Evolutionary conservation across 1,140 invertebrate genomes (phyloP).

Genomic region (Harpegnathos saltator): DNA sequence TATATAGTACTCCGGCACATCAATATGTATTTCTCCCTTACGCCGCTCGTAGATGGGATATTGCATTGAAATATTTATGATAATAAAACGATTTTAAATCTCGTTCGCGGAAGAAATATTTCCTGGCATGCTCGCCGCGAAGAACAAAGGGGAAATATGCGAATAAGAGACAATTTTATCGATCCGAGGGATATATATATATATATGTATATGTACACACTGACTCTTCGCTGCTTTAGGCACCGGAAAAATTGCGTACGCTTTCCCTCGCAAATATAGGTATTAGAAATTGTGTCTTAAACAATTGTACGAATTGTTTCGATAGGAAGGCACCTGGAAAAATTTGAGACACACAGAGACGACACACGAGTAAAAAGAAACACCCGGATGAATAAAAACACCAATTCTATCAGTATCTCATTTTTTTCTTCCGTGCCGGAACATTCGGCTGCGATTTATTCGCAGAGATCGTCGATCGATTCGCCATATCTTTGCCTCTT

Average conservation of each 20-base stretch:
- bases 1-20: neutral
- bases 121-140: neutral
- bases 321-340: neutral
- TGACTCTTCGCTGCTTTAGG: neutral
- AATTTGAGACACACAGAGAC: too few species aligned
- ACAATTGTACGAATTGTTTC: neutral
- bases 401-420: too few species aligned
- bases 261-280: neutral
- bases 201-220: too few species aligned
- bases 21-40: constrained; percentile 24
- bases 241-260: neutral
- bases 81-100: constrained; percentile 38
- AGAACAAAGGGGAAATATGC: neutral
- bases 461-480: neutral
- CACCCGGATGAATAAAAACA: too few species aligned
- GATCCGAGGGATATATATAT: neutral
- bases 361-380: too few species aligned
- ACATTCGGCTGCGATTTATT: neutral
- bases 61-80: constrained; percentile 28
- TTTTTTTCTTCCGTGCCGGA: neutral
- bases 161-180: constrained; percentile 31
- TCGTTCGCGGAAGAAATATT: constrained; percentile 21
- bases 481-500: neutral
- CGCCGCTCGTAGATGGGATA: neutral
- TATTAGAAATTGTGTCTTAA: neutral